A percentile compares a stretch with the other conserved stretches of the same genome.
Evolutionary conservation across 2,113 vertebrate species (phyloP).

Genomic region (Chauna torquata): DNA sequence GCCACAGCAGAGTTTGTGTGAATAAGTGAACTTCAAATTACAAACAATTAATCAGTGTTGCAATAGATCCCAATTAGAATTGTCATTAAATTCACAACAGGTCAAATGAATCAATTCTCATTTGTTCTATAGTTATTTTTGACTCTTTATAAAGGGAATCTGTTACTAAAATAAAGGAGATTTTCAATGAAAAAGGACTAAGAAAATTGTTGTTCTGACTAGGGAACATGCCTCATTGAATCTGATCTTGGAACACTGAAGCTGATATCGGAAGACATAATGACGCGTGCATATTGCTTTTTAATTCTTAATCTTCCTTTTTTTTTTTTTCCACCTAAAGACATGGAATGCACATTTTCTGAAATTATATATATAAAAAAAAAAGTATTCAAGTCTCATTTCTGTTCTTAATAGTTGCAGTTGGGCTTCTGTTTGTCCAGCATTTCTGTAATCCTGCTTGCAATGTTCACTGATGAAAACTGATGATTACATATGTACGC

Average conservation of each 20-base stretch:
- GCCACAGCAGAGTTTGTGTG: not conserved
- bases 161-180: not conserved
- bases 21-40: not conserved
- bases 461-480: not conserved
- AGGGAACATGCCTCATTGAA: fast-evolving
- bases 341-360: not conserved
- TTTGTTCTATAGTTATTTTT: not conserved
- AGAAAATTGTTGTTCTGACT: not conserved
- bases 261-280: not conserved
- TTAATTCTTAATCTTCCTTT: not conserved
- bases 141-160: not conserved
- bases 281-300: fast-evolving
- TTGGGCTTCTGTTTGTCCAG: not conserved
- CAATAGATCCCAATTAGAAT: not conserved
- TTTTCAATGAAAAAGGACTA: not conserved
- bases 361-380: not conserved
- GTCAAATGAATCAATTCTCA: not conserved
- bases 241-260: not conserved
- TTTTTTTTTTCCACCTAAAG: not conserved
- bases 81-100: not conserved
- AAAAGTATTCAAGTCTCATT: not conserved
- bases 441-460: not conserved
- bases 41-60: not conserved
- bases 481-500: not conserved
- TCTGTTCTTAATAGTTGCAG: not conserved